These are phyloP conservation scores for Xylota sylvarum DNA, from an alignment of 2,888 invertebrate genomes.

Conservation along the genomic window DNA sequence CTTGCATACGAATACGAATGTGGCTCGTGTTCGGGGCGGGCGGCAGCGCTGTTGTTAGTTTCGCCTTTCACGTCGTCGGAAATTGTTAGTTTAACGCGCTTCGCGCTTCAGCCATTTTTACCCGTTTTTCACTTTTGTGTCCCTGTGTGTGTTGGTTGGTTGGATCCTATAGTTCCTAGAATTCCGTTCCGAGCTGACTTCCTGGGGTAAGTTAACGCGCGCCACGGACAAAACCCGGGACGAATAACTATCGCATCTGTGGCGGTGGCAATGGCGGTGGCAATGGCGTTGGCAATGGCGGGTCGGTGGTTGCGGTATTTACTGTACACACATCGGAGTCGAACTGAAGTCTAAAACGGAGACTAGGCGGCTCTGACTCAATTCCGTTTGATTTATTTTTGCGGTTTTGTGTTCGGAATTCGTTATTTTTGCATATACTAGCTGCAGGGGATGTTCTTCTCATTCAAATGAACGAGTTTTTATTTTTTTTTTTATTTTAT, in stretches of 20 bases:
- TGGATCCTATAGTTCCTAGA: constrained; percentile 28
- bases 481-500: constrained; percentile 12
- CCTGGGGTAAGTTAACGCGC: constrained; percentile 59
- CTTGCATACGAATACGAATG: constrained; percentile 69
- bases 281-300: too few species aligned
- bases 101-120: constrained; percentile 72
- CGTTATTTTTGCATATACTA: constrained; percentile 72
- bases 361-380: constrained; percentile 69
- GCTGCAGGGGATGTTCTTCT: constrained; percentile 59
- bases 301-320: constrained; percentile 72
- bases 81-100: constrained; percentile 77
- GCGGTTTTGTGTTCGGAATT: constrained; percentile 74
- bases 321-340: constrained; percentile 44
- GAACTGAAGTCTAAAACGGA: constrained; percentile 31
- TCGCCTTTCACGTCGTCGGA: constrained; percentile 73
- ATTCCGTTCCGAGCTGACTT: constrained; percentile 8
- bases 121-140: constrained; percentile 37
- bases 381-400: constrained; percentile 77
- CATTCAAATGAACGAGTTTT: constrained; percentile 4
- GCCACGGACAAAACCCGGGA: constrained; percentile 26
- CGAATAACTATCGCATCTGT: constrained; percentile 73
- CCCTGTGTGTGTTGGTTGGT: constrained; percentile 42
- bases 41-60: constrained; percentile 61
- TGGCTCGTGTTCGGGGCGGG: constrained; percentile 21
- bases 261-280: constrained; percentile 51